Base-by-base conservation (phyloP, 1,140 invertebrate genomes). In the Drosophila ohnishii region DNA sequence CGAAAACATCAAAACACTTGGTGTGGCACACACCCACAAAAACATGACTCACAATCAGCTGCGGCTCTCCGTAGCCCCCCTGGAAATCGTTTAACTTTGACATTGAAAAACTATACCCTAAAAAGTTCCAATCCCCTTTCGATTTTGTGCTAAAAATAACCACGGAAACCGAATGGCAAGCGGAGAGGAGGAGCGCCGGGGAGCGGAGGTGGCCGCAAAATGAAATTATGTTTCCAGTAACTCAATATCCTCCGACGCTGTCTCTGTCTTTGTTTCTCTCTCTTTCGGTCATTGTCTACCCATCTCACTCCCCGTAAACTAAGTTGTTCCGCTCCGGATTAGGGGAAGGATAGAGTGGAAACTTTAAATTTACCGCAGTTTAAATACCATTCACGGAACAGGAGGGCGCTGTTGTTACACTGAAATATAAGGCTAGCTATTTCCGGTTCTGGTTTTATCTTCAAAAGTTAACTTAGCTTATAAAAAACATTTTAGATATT, bases 221-320 rank as follows among this genome's bases (percentile, higher is more conserved):
- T 75, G 70, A 78, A 86, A 87, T 86, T 85, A 78, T 82, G 78
- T 87, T 86, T 82, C 75, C 69, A 87, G 83, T 86, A 88, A 88
- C 75, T 73, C 64, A 86, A 86, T 86, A 83, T 82, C 78, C 80
- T 61, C 28, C 53, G 19, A 19, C 63, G 25, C 64, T 35, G 42
- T 22, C 7, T n/a, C 57, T 30, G 10, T 25, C 14, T 13, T 32
- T 19, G 9, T 30, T n/a, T 22, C 42, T 5, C 9, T 22, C 48
- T 19, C 48, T 51, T 34, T 51, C 16, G 30, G 16, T 1, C 48
- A 19, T 19, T 34, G 48, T 51, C 48, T 51, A 6, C 30, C 30
- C 47, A 7, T 50, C 25, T 34, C 30, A 34, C 48, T 16, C 16
- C 7, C 32, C 11, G 50, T 14, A 8, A 32, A 16, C 28, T 8